Evolutionary conservation across 2,888 invertebrate genomes (phyloP).

Genomic region (Plusia festucae): DNA sequence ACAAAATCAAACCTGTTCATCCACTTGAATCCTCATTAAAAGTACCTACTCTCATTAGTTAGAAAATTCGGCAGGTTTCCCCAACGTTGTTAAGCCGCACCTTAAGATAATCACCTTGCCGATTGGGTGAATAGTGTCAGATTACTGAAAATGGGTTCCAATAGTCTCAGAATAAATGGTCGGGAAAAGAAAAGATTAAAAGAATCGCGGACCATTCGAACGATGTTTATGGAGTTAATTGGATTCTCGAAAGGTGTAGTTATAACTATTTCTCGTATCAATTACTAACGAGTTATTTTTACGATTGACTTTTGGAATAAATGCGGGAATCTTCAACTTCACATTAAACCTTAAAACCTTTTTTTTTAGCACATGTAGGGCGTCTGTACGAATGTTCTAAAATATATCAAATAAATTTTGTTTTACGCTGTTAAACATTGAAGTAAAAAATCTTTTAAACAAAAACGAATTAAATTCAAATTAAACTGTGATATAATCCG

Average conservation of each 20-base stretch:
- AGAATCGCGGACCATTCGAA: constrained; percentile 32
- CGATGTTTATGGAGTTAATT: constrained; percentile 43
- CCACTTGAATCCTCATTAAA: neutral
- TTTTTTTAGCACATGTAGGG: no score
- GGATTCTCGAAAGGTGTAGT: constrained; percentile 36
- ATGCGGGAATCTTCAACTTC: no score
- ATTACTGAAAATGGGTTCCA: constrained; percentile 21
- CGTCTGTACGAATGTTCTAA: no score
- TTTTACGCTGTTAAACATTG: no score
- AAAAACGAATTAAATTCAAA: no score
- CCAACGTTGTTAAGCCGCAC: neutral
- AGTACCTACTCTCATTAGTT: neutral
- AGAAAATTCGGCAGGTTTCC: no score
- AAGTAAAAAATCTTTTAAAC: no score
- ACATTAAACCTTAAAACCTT: no score
- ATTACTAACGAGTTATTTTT: constrained; percentile 9
- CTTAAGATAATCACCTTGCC: constrained; percentile 12
- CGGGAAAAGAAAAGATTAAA: constrained; percentile 33
- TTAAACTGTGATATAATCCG: no score
- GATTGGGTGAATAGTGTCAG: neutral
- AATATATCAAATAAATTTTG: no score
- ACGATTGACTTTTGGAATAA: constrained; percentile 1
- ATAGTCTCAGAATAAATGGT: constrained; percentile 22
- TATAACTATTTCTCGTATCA: constrained; percentile 37
- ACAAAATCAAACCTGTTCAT: neutral